Evolutionary conservation across 2,888 invertebrate genomes (phyloP), one percentile per base, ranked within the genome.

Genomic region (Nysson spinosus): DNA sequence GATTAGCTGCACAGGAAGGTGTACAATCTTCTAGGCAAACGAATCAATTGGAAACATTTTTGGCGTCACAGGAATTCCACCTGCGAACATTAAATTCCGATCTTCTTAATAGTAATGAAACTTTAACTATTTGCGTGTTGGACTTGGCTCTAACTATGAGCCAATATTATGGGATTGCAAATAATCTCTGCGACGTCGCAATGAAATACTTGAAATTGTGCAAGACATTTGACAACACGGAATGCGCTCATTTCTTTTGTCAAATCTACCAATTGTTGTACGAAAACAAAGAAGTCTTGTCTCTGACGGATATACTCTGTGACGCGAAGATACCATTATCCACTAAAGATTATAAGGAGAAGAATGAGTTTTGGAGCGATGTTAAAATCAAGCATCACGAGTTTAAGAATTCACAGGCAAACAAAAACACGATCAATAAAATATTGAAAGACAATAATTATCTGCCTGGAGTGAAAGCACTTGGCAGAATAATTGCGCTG

Each of bases 111-210:
- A 64, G 61, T 2, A 76, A 81, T 5, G 80, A 85, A 20, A 72
- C 83, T 12, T 60, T 85, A 44, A 78, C 82, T 2, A 67, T 87
- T 34, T 77, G 83, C 7, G 75, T 77, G 0, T 35, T 86, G 3
- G 87, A 87, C 63, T 61, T 87, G n/a, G 83, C 85, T 3, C 46
- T 87, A 20, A 87, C 87, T 6, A 69, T 80, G 39, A 69, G 79
- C 19, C 68, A 66, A 2, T 77, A 69, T 3, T 40, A 58, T 12
- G 69, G 77, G 7, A 72, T 78, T 17, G 85, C 85, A 0, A 57
- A 58, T 1, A 85, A 78, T 61, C 54, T 86, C 1, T 75, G 83
- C 14, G 81, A 85, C 16, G 79, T 86, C 1, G 84, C 86, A 0
- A 75, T 77, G 49, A 85, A 85, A 20, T 80, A 85, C 68, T 63